Percentiles rank a stretch among this genome's conserved stretches.
These are phyloP conservation scores for Tachyglossus aculeatus DNA, from an alignment of 2,797 vertebrate species.

Conservation along the genomic window DNA sequence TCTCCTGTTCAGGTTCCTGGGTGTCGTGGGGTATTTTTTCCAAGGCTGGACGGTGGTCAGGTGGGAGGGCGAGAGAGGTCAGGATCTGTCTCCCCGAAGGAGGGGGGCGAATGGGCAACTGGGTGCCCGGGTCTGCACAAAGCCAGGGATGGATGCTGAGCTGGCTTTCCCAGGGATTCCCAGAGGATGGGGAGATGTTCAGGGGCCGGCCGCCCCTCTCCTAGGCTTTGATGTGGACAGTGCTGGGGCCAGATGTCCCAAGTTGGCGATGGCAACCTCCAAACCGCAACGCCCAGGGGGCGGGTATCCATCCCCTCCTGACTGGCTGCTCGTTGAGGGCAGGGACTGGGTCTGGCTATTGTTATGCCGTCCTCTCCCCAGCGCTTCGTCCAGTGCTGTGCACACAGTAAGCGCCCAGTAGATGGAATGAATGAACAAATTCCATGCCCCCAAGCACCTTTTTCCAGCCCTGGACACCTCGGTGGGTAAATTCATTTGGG, in stretches of 20 bases:
- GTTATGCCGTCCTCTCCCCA: no score
- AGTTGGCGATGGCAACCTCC: conserved; percentile 73
- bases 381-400: no score
- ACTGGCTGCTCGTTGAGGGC: no score
- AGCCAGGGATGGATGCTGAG: conserved; percentile 61
- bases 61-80: conserved; percentile 31
- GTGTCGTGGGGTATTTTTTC: no score
- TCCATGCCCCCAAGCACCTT: no score
- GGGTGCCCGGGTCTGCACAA: no score
- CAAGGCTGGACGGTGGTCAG: conserved; percentile 57
- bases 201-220: conserved; percentile 30
- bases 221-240: conserved; percentile 52
- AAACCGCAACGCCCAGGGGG: conserved; percentile 60
- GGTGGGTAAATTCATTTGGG: conserved; percentile 22
- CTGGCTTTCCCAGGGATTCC: conserved; percentile 51
- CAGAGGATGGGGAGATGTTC: conserved; percentile 44
- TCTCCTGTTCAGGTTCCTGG: no score
- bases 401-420: no score
- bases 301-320: conserved; percentile 30
- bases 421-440: no score
- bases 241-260: conserved; percentile 60
- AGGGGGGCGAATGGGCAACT: conserved; percentile 51
- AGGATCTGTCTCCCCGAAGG: conserved; percentile 54
- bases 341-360: no score
- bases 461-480: conserved; percentile 9